These are phyloP conservation scores for Eulemur mongoz DNA, from an alignment of 2,797 vertebrate genomes.

Conservation along the genomic window DNA sequence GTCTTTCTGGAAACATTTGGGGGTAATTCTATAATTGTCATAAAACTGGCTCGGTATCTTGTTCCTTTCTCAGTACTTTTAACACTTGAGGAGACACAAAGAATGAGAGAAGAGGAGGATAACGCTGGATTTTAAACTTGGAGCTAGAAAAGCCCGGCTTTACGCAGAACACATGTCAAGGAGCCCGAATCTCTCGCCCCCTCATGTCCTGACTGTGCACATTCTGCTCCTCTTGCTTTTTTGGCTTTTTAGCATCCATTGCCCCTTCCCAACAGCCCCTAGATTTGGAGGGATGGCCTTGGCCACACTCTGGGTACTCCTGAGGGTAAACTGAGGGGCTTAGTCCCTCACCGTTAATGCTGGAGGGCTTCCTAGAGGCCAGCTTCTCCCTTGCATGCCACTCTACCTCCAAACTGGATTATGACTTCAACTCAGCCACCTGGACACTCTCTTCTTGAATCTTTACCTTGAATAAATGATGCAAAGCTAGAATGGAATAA, in stretches of 20 bases:
- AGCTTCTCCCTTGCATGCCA: background rate
- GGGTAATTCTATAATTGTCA: conserved; percentile 19
- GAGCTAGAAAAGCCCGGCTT: background rate
- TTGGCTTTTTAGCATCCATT: background rate
- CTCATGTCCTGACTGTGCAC: background rate
- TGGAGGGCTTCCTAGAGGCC: background rate
- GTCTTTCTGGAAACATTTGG: conserved; percentile 9
- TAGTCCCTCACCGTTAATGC: background rate
- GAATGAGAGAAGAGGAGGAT: background rate
- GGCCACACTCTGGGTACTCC: no score
- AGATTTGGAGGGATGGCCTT: background rate
- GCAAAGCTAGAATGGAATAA: background rate
- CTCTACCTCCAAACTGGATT: background rate
- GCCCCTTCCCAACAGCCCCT: background rate
- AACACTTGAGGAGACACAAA: conserved; percentile 21
- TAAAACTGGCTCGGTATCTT: conserved; percentile 35
- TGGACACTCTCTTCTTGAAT: background rate
- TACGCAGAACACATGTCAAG: background rate
- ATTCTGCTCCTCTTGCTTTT: background rate
- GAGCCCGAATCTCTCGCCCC: background rate
- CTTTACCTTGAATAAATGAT: background rate
- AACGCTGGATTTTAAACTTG: background rate
- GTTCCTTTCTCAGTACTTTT: conserved; percentile 35
- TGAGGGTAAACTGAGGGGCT: background rate
- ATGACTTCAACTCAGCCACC: background rate